Evolutionary conservation across 2,888 invertebrate genomes (phyloP), one percentile per base, ranked within the genome.

Genomic region (Nycteola revayana): DNA sequence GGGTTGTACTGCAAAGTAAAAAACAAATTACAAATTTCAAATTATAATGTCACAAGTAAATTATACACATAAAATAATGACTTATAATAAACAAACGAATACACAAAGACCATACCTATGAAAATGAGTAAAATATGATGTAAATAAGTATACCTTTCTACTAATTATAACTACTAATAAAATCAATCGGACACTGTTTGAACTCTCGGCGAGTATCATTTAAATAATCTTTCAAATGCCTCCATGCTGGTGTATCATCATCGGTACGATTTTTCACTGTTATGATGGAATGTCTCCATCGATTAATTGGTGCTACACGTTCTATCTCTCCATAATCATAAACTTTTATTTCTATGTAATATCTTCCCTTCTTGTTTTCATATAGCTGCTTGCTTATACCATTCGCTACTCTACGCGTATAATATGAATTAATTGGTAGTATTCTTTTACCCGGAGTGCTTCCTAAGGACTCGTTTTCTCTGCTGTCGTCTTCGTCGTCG

Each of bases 291-390:
- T n/a, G n/a, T 9, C 36, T 25, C 39, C 43, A 39, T n/a, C 43
- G 7, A 10, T n/a, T n/a, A n/a, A n/a, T 23, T 2, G 37, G 28
- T 1, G 25, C 9, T 5, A 34, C 31, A 3, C 24, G 30, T 20
- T 40, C 32, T 2, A 41, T 41, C n/a, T 46, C 46, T 4, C 32
- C 22, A 10, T 31, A 33, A 10, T 36, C 28, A 14, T 46, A 46
- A 7, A 42, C 32, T 27, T 39, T 31, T 7, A 46, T 8, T 14
- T 46, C 42, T 1, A 46, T 9, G 25, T 17, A 46, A 24, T 42
- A 33, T 0, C 36, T 10, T 1, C 46, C 46, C 1, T 7, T 10
- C 27, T 45, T 45, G 1, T 18, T 18, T 3, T 17, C 14, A 23
- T 30, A 2, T 1, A 9, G 23, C 24, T 42, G 41, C 1, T 34